phyloP scores from a whole-genome alignment of 2,888 invertebrate genomes.

The Ypsolopha scabrella region DNA sequence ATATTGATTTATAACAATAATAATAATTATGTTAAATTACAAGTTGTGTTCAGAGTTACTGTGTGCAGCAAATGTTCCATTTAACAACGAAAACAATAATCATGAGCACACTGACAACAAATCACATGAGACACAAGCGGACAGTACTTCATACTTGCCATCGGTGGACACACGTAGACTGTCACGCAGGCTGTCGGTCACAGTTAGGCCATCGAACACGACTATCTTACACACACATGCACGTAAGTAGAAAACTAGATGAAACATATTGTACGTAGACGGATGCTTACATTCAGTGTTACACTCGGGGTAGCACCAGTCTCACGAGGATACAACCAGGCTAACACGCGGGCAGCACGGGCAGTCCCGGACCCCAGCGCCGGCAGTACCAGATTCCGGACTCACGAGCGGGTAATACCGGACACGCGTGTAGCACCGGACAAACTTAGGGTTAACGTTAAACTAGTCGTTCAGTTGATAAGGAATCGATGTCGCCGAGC shows the following conservation, averaged over 20 bases:
- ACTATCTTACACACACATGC: no score
- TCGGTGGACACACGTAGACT: not conserved
- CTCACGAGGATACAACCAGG: no score
- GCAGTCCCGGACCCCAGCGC: no score
- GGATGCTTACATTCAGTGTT: no score
- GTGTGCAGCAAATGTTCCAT: not conserved
- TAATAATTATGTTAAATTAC: not conserved
- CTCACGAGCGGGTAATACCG: no score
- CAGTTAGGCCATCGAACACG: not conserved
- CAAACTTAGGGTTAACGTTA: conserved; percentile 14
- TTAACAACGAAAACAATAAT: not conserved
- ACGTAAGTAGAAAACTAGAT: no score
- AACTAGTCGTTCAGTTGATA: conserved; percentile 16
- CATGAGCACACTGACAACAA: not conserved
- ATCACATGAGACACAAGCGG: not conserved
- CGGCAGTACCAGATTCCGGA: no score
- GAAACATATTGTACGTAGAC: no score
- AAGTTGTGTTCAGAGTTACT: not conserved
- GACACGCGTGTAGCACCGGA: conserved; percentile 13
- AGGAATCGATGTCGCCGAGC: conserved; percentile 8
- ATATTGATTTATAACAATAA: not conserved
- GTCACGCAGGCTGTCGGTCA: not conserved
- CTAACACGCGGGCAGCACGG: no score
- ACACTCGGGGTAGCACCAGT: no score
- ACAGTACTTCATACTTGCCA: not conserved